phyloP scores from a whole-genome alignment of 2,888 invertebrate genomes.

The Orthosia gracilis region DNA sequence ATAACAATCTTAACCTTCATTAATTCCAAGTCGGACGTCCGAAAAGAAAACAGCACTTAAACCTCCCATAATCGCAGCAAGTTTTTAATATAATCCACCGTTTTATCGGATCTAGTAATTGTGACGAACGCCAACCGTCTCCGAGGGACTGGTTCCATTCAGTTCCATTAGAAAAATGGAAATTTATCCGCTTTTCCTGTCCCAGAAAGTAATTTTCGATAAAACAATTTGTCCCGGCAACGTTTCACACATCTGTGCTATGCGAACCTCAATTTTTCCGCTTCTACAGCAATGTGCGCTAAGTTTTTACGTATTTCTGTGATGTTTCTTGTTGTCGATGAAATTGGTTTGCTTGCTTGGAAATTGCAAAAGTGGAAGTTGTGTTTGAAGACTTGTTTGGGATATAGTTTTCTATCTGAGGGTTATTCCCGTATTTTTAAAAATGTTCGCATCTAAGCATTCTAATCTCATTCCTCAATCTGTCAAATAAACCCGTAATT shows the following conservation, averaged over 20 bases:
- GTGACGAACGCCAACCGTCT: constrained; percentile 69
- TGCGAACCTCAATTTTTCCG: constrained; percentile 77
- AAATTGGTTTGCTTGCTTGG: constrained; percentile 45
- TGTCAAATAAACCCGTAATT: background rate
- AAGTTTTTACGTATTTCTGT: constrained; percentile 61
- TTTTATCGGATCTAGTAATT: constrained; percentile 69
- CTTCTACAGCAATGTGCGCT: constrained; percentile 60
- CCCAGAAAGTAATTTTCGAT: constrained; percentile 89
- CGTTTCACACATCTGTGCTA: constrained; percentile 88
- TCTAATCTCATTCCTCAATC: background rate
- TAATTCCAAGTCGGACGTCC: background rate
- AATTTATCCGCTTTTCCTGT: constrained; percentile 80
- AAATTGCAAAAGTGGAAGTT: constrained; percentile 20
- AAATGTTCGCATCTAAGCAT: background rate
- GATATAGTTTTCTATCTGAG: background rate
- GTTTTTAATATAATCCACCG: constrained; percentile 60
- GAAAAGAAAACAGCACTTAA: constrained; percentile 13
- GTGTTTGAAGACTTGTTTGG: background rate
- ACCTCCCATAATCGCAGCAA: constrained; percentile 28
- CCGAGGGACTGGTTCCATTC: constrained; percentile 70
- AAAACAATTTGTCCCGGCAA: constrained; percentile 89
- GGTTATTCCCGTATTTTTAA: background rate
- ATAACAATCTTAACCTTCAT: too few species aligned
- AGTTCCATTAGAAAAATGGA: constrained; percentile 87
- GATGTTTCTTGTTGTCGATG: constrained; percentile 59